phyloP scores from a whole-genome alignment of 2,113 vertebrate species.

The Bungarus multicinctus region DNA sequence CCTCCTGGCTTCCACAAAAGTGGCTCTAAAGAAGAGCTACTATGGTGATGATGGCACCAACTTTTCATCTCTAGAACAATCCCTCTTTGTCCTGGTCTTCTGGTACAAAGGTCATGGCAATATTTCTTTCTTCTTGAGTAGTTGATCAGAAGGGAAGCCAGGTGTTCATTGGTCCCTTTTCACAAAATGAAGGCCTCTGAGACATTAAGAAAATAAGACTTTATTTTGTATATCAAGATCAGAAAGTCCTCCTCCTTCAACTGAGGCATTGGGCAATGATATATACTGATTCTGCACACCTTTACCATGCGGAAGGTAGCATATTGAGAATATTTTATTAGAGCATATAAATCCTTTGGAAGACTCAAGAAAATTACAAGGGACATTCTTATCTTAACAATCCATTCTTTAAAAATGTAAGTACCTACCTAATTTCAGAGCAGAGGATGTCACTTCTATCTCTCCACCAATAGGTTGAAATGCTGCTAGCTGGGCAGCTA shows the following conservation, averaged over 20 bases:
- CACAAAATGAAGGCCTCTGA: background rate
- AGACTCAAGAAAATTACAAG: background rate
- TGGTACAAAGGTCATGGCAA: background rate
- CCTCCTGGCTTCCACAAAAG: background rate
- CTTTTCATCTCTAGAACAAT: background rate
- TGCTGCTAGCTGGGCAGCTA: constrained; percentile 76
- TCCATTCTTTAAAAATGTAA: background rate
- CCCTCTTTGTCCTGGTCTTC: background rate
- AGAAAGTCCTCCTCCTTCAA: background rate
- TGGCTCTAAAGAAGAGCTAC: background rate
- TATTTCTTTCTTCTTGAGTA: background rate
- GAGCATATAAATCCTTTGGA: background rate
- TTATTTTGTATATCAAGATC: background rate
- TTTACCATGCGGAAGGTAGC: background rate
- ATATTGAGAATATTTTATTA: background rate
- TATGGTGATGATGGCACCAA: background rate
- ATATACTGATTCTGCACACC: background rate
- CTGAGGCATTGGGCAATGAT: background rate
- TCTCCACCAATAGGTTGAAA: constrained; percentile 89
- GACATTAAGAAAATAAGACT: background rate
- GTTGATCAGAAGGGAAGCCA: background rate
- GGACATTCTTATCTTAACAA: background rate
- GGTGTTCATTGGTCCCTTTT: background rate
- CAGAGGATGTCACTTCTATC: constrained; percentile 93
- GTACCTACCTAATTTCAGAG: constrained; percentile 88